Percentiles rank a stretch among this genome's conserved stretches.
Conservation (phyloP, 2,888 invertebrate species). For the Siphlonurus alternatus region DNA sequence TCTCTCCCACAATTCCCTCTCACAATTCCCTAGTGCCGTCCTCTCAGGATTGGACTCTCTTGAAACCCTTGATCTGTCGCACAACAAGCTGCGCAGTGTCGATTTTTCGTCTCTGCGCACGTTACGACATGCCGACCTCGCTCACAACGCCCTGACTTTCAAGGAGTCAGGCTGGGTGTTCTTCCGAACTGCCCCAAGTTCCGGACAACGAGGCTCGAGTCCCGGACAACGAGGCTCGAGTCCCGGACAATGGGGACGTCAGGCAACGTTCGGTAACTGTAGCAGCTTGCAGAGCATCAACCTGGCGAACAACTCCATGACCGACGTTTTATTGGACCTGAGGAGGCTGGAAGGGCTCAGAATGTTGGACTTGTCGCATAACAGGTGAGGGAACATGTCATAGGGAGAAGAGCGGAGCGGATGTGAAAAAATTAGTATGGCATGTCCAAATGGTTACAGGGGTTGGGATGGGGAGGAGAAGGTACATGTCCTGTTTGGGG, state of each 20-base stretch:
- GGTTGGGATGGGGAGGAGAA: too few species aligned
- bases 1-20: neutral
- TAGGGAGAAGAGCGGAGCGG: too few species aligned
- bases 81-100: neutral
- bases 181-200: neutral
- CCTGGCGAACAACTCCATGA: neutral
- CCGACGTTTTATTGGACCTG: neutral
- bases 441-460: too few species aligned
- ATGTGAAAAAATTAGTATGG: too few species aligned
- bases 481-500: too few species aligned
- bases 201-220: neutral
- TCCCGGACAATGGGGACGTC: neutral
- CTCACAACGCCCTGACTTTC: neutral
- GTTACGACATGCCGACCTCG: neutral
- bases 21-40: neutral
- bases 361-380: neutral
- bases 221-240: too few species aligned
- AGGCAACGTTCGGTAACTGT: neutral
- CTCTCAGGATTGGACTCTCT: neutral
- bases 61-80: neutral
- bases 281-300: neutral
- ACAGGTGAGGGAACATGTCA: neutral
- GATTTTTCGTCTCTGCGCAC: neutral
- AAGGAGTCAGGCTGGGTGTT: neutral
- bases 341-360: neutral